These are phyloP conservation scores for Australoheros facetus DNA, from an alignment of 2,797 vertebrate species.

Conservation along the genomic window DNA sequence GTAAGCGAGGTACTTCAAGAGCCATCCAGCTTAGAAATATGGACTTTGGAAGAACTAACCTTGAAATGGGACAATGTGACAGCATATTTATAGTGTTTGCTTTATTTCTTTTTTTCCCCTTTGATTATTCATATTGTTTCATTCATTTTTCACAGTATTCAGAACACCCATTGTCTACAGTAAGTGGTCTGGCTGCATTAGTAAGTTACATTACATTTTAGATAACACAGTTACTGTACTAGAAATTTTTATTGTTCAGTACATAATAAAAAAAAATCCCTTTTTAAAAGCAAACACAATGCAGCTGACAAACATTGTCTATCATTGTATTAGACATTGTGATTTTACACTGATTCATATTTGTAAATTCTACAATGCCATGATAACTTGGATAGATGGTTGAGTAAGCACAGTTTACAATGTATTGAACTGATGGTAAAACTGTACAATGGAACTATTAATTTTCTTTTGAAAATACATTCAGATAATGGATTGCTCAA, in stretches of 20 bases:
- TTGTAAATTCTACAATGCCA: conserved; percentile 50
- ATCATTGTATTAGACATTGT: conserved; percentile 30
- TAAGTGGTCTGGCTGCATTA: conserved; percentile 7
- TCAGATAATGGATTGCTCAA: conserved; percentile 56
- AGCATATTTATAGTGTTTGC: conserved; percentile 49
- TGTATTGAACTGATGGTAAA: conserved; percentile 59
- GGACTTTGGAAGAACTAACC: conserved; percentile 32
- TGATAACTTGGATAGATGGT: conserved; percentile 48
- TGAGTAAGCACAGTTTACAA: conserved; percentile 81
- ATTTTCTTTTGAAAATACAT: conserved; percentile 62
- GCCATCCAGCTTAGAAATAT: conserved; percentile 24
- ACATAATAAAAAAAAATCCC: neutral
- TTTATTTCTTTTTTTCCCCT: conserved; percentile 46
- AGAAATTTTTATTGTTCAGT: neutral
- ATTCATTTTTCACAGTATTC: conserved; percentile 22
- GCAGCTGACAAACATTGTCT: conserved; percentile 38
- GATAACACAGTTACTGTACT: neutral
- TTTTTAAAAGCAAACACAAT: conserved; percentile 24
- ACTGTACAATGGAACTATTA: conserved; percentile 50
- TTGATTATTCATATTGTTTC: conserved; percentile 42
- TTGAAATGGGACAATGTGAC: conserved; percentile 41
- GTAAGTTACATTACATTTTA: conserved; percentile 24
- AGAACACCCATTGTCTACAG: conserved; percentile 14
- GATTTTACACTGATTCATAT: conserved; percentile 49
- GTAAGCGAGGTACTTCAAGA: neutral